phyloP scores from a whole-genome alignment of 2,888 invertebrate species.

The Dilophus febrilis region DNA sequence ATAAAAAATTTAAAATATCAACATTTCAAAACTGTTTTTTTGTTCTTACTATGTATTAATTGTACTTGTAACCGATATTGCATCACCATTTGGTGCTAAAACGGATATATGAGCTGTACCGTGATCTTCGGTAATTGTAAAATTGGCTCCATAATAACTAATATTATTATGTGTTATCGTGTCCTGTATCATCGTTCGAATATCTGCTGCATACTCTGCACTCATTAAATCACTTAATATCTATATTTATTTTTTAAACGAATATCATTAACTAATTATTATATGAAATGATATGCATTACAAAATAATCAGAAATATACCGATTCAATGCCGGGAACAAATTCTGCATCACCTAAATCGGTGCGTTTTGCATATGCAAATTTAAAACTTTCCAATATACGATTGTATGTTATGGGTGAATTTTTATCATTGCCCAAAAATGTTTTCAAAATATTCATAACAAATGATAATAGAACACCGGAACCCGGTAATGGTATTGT shows the following conservation, averaged over 20 bases:
- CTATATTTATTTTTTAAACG: background rate
- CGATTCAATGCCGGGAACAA: background rate
- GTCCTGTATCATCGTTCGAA: slow-evolving; percentile 47
- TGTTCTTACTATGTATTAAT: slow-evolving; percentile 50
- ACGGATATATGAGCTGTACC: slow-evolving; percentile 88
- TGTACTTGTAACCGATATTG: slow-evolving; percentile 81
- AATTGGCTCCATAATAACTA: slow-evolving; percentile 47
- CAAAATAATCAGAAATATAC: background rate
- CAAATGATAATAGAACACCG: slow-evolving; percentile 63
- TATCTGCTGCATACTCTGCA: slow-evolving; percentile 32
- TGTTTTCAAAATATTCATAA: slow-evolving; percentile 58
- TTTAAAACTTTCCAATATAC: slow-evolving; percentile 77
- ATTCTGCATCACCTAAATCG: slow-evolving; percentile 58
- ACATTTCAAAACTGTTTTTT: background rate
- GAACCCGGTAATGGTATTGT: slow-evolving; percentile 69
- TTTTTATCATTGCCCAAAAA: slow-evolving; percentile 14
- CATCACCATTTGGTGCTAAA: slow-evolving; percentile 71
- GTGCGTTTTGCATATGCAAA: slow-evolving; percentile 78
- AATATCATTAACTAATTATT: too few species aligned
- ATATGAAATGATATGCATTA: slow-evolving; percentile 10
- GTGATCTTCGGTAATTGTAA: slow-evolving; percentile 30
- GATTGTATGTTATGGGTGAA: slow-evolving; percentile 40
- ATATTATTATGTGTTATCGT: slow-evolving; percentile 43
- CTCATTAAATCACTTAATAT: slow-evolving; percentile 40
- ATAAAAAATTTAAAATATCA: too few species aligned